phyloP scores from a whole-genome alignment of 2,888 invertebrate species.

The Cremastobaeus sp. region DNA sequence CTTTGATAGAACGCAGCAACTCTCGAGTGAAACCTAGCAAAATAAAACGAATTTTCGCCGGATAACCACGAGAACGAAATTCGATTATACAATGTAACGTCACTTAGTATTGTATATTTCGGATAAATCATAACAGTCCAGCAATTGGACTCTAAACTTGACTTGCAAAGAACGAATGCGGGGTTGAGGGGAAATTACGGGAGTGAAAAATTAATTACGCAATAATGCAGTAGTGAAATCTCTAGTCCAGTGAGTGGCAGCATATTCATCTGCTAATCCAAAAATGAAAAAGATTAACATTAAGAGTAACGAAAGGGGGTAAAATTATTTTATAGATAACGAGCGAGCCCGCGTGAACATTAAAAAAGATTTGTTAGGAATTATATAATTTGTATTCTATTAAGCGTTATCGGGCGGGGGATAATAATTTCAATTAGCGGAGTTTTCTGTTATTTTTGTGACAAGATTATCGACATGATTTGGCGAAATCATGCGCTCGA shows the following conservation, averaged over 20 bases:
- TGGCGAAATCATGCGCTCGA: too few relatives aligned
- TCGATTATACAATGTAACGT: not conserved
- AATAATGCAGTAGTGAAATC: conserved; percentile 77
- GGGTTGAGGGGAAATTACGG: conserved; percentile 44
- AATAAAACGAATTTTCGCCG: conserved; percentile 14
- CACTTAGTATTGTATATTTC: conserved; percentile 19
- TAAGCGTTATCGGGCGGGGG: conserved; percentile 65
- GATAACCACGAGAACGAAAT: too few relatives aligned
- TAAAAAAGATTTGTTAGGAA: conserved; percentile 62
- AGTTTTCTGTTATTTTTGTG: conserved; percentile 59
- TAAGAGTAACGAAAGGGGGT: conserved; percentile 56
- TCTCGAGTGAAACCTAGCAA: not conserved
- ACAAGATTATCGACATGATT: conserved; percentile 15
- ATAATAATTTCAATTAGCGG: conserved; percentile 59
- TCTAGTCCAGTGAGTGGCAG: conserved; percentile 78
- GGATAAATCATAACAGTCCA: conserved; percentile 13
- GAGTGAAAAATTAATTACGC: conserved; percentile 63
- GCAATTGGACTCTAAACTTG: conserved; percentile 13
- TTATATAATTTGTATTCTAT: conserved; percentile 68
- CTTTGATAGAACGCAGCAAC: conserved; percentile 25
- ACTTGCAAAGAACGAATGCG: conserved; percentile 4
- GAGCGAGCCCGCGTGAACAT: conserved; percentile 60
- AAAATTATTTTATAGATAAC: conserved; percentile 60
- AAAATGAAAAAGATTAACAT: conserved; percentile 65
- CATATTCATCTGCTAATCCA: conserved; percentile 74